These are phyloP conservation scores for Noctuana brunneofusca DNA, from an alignment of 2,888 invertebrate species.

Conservation along the genomic window DNA sequence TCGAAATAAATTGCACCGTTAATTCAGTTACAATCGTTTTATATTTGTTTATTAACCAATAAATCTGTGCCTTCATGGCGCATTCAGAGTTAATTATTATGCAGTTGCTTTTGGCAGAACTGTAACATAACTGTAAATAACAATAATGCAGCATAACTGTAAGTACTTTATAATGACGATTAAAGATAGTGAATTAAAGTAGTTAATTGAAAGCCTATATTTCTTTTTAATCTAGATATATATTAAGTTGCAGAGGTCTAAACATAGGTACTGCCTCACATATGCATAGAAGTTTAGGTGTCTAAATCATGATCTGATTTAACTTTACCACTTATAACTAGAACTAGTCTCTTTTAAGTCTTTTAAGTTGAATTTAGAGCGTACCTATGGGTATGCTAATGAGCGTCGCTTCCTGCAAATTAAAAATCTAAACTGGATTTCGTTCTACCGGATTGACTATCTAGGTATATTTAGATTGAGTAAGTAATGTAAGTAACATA, in stretches of 20 bases:
- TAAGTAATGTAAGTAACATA: slow-evolving; percentile 10
- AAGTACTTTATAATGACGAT: neutral
- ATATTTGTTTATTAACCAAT: slow-evolving; percentile 6
- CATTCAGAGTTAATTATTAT: neutral
- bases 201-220: too few relatives aligned
- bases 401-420: slow-evolving; percentile 30
- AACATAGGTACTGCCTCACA: too few relatives aligned
- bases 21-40: slow-evolving; percentile 13
- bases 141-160: neutral
- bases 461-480: slow-evolving; percentile 4
- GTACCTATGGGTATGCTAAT: neutral
- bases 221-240: too few relatives aligned
- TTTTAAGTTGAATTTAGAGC: neutral
- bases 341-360: too few relatives aligned
- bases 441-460: slow-evolving; percentile 1
- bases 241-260: too few relatives aligned
- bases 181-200: too few relatives aligned
- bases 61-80: slow-evolving; percentile 9
- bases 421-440: slow-evolving; percentile 33
- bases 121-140: neutral
- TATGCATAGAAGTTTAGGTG: too few relatives aligned
- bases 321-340: too few relatives aligned
- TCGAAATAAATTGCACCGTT: slow-evolving; percentile 17
- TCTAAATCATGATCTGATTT: too few relatives aligned
- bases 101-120: neutral